Conservation (phyloP, 1,140 invertebrate species). For the Coptotermes formosanus region DNA sequence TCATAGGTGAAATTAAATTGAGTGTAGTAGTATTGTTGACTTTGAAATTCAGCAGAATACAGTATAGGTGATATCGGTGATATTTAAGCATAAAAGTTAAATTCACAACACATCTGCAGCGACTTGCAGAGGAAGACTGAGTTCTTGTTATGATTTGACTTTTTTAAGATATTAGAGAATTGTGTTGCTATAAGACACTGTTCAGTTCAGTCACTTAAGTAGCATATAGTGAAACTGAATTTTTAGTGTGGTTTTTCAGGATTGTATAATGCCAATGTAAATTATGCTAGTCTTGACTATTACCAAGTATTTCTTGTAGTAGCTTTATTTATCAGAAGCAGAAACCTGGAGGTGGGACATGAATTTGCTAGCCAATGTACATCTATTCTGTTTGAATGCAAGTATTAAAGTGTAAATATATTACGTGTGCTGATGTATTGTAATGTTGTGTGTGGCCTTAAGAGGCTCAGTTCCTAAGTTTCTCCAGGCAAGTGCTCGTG, state of each 20-base stretch:
- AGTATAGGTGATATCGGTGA: neutral
- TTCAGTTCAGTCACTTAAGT: no score
- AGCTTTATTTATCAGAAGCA: neutral
- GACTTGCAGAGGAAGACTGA: neutral
- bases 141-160: neutral
- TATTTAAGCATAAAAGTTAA: neutral
- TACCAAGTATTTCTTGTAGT: neutral
- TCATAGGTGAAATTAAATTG: neutral
- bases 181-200: neutral
- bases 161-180: neutral
- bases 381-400: constrained; percentile 6
- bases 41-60: neutral
- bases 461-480: no score
- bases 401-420: constrained; percentile 1
- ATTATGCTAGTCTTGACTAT: neutral
- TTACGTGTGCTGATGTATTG: no score
- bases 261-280: neutral
- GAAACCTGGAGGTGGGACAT: neutral
- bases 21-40: neutral
- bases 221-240: no score
- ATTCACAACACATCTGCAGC: neutral
- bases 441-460: no score
- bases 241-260: no score
- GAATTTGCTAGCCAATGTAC: neutral
- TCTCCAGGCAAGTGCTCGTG: no score